Evolutionary conservation across 1,140 invertebrate species (phyloP).

Genomic region (Nephila pilipes): DNA sequence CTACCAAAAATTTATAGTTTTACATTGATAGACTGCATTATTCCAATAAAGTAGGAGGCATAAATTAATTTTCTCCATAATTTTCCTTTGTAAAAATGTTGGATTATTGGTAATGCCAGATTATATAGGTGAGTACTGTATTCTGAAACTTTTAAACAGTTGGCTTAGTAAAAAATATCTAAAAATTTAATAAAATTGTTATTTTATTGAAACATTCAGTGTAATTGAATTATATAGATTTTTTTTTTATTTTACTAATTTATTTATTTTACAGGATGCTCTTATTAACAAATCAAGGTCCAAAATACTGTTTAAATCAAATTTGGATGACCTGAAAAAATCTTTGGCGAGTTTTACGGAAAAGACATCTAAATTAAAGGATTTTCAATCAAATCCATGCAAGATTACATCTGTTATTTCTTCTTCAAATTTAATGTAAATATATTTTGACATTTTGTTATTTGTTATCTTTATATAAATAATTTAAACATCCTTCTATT

Average conservation of each 20-base stretch:
- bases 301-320: background rate
- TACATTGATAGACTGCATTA: too few species aligned
- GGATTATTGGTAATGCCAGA: too few species aligned
- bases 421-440: slow-evolving; percentile 79
- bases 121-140: too few species aligned
- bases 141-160: too few species aligned
- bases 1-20: too few species aligned
- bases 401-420: slow-evolving; percentile 78
- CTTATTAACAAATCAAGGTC: slow-evolving; percentile 11
- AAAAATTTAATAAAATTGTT: background rate
- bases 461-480: too few species aligned
- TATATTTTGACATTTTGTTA: slow-evolving; percentile 79
- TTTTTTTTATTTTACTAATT: background rate
- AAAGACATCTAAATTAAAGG: background rate
- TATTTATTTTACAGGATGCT: slow-evolving; percentile 8
- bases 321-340: slow-evolving; percentile 14
- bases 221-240: too few species aligned
- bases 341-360: background rate
- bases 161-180: too few species aligned
- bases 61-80: too few species aligned
- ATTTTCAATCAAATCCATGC: slow-evolving; percentile 13
- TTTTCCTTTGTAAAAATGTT: too few species aligned
- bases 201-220: background rate
- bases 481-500: too few species aligned
- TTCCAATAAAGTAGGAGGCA: too few species aligned